phyloP scores from a whole-genome alignment of 2,797 vertebrate species.

The Arctocebus calabarensis region DNA sequence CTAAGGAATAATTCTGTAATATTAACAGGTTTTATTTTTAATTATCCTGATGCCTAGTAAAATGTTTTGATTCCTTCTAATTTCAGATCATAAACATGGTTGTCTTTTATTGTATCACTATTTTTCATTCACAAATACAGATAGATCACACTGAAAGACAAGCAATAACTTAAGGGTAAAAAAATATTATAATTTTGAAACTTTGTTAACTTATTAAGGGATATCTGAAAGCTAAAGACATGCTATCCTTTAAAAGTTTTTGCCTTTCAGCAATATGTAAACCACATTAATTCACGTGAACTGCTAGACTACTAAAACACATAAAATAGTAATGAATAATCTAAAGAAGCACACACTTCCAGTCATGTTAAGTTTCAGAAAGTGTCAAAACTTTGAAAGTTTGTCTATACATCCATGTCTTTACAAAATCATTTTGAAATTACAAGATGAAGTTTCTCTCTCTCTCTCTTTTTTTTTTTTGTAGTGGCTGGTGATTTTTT shows the following conservation, averaged over 20 bases:
- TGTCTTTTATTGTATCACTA: conserved; percentile 14
- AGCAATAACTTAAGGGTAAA: conserved; percentile 1
- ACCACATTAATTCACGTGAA: conserved; percentile 40
- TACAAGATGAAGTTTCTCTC: not conserved
- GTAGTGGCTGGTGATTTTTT: conserved; percentile 25
- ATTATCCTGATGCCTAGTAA: conserved; percentile 46
- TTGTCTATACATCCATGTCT: conserved; percentile 5
- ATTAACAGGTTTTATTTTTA: conserved; percentile 58
- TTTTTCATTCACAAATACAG: conserved; percentile 39
- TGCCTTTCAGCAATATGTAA: conserved; percentile 35
- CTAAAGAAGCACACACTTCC: conserved; percentile 29
- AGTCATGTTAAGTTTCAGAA: conserved; percentile 36
- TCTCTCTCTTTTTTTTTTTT: not conserved
- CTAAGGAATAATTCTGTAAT: conserved; percentile 65
- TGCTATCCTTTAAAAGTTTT: conserved; percentile 31
- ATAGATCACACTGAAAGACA: conserved; percentile 40
- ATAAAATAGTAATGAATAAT: not conserved
- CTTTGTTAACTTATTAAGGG: not conserved
- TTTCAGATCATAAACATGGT: conserved; percentile 55
- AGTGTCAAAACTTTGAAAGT: conserved; percentile 48
- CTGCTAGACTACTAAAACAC: not conserved
- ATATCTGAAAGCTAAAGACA: conserved; percentile 24
- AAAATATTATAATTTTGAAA: conserved; percentile 17
- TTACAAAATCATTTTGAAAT: conserved; percentile 19
- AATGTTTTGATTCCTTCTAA: conserved; percentile 53